Evolutionary conservation across 2,113 vertebrate species (phyloP).

Genomic region (Pygoscelis antarcticus): DNA sequence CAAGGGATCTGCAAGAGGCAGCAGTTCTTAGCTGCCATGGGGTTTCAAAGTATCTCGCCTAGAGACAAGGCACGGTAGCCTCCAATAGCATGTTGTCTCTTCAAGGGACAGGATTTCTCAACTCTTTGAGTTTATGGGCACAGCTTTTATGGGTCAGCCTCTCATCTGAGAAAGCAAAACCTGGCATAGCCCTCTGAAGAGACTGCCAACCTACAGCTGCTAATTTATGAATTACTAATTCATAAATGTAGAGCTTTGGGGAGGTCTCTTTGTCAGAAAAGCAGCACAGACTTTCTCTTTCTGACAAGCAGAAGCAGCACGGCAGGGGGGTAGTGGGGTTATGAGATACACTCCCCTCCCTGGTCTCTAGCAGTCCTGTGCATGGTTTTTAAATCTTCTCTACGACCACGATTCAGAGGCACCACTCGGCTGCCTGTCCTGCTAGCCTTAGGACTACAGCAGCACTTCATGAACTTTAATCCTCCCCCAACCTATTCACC

Average conservation of each 20-base stretch:
- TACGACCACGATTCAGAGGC: background rate
- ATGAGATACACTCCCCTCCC: background rate
- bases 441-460: background rate
- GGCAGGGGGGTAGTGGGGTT: background rate
- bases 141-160: background rate
- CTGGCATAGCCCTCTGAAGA: background rate
- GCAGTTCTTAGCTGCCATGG: background rate
- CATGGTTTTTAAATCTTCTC: background rate
- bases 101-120: slow-evolving; percentile 16
- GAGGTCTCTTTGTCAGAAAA: slow-evolving; percentile 7
- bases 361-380: background rate
- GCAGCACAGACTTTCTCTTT: background rate
- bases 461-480: slow-evolving; percentile 1
- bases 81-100: background rate
- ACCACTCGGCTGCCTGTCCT: background rate
- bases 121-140: background rate
- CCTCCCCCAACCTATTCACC: background rate
- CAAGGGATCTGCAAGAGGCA: slow-evolving; percentile 1
- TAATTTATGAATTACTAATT: slow-evolving; percentile 59
- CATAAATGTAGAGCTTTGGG: slow-evolving; percentile 5
- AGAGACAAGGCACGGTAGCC: background rate
- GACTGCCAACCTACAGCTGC: slow-evolving; percentile 24
- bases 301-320: background rate
- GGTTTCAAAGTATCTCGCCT: rapidly evolving
- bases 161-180: background rate